Conservation (phyloP, 2,113 vertebrate species). For the Struthidea cinerea region DNA sequence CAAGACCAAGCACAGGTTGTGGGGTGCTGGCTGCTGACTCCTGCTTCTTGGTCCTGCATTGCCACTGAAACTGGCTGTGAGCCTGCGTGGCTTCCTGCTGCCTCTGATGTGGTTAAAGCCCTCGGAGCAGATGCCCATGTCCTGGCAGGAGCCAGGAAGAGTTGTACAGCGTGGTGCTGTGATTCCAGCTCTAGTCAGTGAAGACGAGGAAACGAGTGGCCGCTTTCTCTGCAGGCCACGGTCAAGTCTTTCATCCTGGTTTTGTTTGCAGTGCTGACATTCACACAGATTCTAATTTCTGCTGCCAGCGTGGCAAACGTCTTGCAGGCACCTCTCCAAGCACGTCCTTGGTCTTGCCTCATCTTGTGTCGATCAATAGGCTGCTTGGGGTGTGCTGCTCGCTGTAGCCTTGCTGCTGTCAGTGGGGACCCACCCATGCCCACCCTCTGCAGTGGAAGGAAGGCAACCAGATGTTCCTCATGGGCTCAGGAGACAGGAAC, state of each 20-base stretch:
- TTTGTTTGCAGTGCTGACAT: constrained; percentile 6
- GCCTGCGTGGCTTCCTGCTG: background rate
- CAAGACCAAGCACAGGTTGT: background rate
- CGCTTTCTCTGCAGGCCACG: background rate
- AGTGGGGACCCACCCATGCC: constrained; percentile 45
- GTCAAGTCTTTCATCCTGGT: background rate
- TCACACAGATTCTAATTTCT: background rate
- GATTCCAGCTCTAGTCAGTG: background rate
- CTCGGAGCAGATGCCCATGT: background rate
- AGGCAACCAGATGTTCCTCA: constrained; percentile 59
- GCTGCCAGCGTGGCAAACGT: constrained; percentile 34
- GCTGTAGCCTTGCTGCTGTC: constrained; percentile 9
- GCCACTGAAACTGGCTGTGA: background rate
- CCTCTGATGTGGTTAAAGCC: background rate
- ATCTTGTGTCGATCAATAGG: constrained; percentile 41
- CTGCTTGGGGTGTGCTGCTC: constrained; percentile 6
- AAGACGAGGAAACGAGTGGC: background rate
- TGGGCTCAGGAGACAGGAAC: constrained; percentile 49
- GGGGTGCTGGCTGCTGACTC: background rate
- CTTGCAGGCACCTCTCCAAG: constrained; percentile 40
- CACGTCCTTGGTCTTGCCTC: constrained; percentile 41
- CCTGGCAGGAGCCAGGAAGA: background rate
- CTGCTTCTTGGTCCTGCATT: background rate
- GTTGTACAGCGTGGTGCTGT: accelerated
- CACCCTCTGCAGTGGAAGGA: constrained; percentile 25